Conservation (phyloP, 2,888 invertebrate species). For the Erynnis tages region DNA sequence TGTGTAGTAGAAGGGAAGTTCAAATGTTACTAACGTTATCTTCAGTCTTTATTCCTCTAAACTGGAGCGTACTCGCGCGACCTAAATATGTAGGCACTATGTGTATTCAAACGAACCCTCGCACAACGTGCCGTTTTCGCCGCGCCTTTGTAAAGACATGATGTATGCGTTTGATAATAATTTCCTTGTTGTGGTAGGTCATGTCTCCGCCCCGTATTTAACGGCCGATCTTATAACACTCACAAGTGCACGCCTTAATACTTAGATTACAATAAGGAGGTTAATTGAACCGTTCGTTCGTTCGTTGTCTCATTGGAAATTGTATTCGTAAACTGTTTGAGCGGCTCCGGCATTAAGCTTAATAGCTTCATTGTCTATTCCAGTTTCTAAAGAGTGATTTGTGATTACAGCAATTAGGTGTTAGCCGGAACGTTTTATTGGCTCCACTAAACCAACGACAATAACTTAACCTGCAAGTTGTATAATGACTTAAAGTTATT, state of each 20-base stretch:
- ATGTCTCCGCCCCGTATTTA: slow-evolving; percentile 48
- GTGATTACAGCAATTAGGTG: slow-evolving; percentile 27
- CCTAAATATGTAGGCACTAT: slow-evolving; percentile 17
- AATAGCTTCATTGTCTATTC: slow-evolving; percentile 13
- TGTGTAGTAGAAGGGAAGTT: too few relatives aligned
- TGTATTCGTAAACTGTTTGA: slow-evolving; percentile 1
- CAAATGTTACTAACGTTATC: not conserved
- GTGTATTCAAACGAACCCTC: slow-evolving; percentile 32
- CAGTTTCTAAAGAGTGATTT: slow-evolving; percentile 11
- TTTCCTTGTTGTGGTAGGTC: slow-evolving; percentile 70
- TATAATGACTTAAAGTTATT: slow-evolving; percentile 36
- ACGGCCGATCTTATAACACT: slow-evolving; percentile 34
- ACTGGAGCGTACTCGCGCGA: slow-evolving; percentile 14
- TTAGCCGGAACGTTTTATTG: slow-evolving; percentile 27
- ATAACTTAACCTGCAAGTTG: slow-evolving; percentile 34
- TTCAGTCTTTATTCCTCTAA: slow-evolving; percentile 3
- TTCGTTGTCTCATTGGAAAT: not conserved
- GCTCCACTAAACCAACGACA: slow-evolving; percentile 22
- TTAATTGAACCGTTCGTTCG: slow-evolving; percentile 7
- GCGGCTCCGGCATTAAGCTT: not conserved
- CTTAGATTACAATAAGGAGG: not conserved
- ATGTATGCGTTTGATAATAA: slow-evolving; percentile 67
- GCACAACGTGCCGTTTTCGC: slow-evolving; percentile 47
- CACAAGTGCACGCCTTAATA: slow-evolving; percentile 2
- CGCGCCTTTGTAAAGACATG: slow-evolving; percentile 52